Evolutionary conservation across 2,797 vertebrate species (phyloP), one percentile per base, ranked within the genome.

Genomic region (Sebastes vulpes): DNA sequence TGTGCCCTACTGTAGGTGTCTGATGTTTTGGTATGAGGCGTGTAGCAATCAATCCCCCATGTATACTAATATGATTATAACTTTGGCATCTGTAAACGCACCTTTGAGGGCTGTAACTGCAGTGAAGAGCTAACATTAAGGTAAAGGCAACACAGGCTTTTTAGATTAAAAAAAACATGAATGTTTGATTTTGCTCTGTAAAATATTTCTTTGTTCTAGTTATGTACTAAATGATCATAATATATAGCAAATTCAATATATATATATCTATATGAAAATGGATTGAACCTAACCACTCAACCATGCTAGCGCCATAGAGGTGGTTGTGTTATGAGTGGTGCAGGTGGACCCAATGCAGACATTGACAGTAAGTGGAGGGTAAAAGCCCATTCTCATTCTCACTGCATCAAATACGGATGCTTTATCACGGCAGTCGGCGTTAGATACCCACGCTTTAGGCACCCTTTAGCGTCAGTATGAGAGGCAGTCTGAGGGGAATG

Each of bases 41-140:
- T 82, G 77, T 48, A 79, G 59, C 67, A 72, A 83, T 91, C 81
- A 88, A 86, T 89, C 67, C 29, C 14, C 58, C 6, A 32, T 63
- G 69, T 77, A 59, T 71, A 56, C 60, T 79, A 77, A 86, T 85
- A 79, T 86, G 23, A 85, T 81, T 90, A 86, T 32, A 69, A 69
- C 75, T 66, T 9, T 77, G 58, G 82, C 72, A 77, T 71, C 48
- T 77, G 66, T 65, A 88, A 84, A 87, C 64, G 65, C 48, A 69
- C 65, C 71, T 81, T 59, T 56, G 65, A 77, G 72, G 42, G 58
- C 48, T 6, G 2, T 68, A 69, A 76, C 4, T 9, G 12, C 8
- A 42, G 21, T 48, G 29, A 65, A 72, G 42, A 82, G 46, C 48
- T 48, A 12, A 35, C 14, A 71, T 79, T 56, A 76, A 67, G 18